Evolutionary conservation across 2,797 vertebrate genomes (phyloP).

Genomic region (Champsocephalus esox): DNA sequence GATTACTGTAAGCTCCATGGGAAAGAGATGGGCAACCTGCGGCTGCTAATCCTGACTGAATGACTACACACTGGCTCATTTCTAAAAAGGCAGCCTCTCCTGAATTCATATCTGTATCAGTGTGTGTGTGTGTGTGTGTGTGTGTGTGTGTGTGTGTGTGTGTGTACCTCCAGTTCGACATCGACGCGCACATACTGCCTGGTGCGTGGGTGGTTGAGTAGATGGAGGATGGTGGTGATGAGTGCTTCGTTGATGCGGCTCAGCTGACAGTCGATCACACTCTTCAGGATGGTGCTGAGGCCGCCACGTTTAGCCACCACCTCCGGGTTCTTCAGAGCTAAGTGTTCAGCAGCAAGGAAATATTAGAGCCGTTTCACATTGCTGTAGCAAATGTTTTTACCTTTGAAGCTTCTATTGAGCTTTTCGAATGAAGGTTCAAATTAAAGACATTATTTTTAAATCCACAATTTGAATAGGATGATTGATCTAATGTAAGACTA

Average conservation of each 20-base stretch:
- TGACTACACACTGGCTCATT: constrained; percentile 41
- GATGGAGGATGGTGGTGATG: constrained; percentile 97
- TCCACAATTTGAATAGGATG: too few species aligned
- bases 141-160: too few species aligned
- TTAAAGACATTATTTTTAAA: too few species aligned
- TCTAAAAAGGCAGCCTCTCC: constrained; percentile 30
- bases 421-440: too few species aligned
- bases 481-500: too few species aligned
- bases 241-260: constrained; percentile 99
- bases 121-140: background rate
- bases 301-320: constrained; percentile 96
- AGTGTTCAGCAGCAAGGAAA: background rate
- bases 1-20: constrained; percentile 70
- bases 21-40: constrained; percentile 52
- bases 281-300: constrained; percentile 97
- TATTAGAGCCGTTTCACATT: background rate
- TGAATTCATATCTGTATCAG: constrained; percentile 4
- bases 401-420: too few species aligned
- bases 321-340: constrained; percentile 98
- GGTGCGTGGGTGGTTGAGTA: constrained; percentile 98
- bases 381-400: too few species aligned
- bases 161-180: constrained; percentile 94
- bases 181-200: constrained; percentile 95
- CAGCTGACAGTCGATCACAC: constrained; percentile 97
- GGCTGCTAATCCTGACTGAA: constrained; percentile 49